Percentiles rank a stretch among this genome's conserved stretches.
phyloP scores from a whole-genome alignment of 2,888 invertebrate genomes.

The Epicampocera succincta region DNA sequence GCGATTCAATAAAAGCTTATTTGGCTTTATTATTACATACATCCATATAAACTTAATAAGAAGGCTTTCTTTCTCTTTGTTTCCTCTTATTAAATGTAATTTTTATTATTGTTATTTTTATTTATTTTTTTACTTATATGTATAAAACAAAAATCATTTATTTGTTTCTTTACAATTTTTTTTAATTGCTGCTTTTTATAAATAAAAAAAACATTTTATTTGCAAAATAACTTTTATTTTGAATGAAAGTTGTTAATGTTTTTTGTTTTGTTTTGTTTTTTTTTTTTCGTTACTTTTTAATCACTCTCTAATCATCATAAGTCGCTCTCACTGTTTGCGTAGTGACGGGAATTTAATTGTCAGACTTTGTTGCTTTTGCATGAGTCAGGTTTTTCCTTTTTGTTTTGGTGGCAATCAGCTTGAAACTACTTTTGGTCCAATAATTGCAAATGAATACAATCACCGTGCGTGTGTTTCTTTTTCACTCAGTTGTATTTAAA shows the following conservation, averaged over 20 bases:
- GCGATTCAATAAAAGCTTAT: background rate
- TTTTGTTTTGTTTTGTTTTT: constrained; percentile 3
- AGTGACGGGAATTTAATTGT: constrained; percentile 21
- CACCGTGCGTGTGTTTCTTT: background rate
- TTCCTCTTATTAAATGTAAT: constrained; percentile 16
- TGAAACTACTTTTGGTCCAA: constrained; percentile 3
- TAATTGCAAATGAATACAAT: background rate
- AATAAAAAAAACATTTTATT: background rate
- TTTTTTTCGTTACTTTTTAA: constrained; percentile 16
- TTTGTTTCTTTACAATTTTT: background rate
- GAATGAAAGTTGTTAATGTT: constrained; percentile 45
- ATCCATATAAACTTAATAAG: constrained; percentile 1
- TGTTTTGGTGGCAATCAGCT: background rate
- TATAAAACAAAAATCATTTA: constrained; percentile 18
- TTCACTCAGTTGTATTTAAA: background rate
- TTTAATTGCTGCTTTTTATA: background rate
- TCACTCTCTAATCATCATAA: constrained; percentile 24
- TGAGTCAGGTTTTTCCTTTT: too few species aligned
- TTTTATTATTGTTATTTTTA: too few species aligned
- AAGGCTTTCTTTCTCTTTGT: constrained; percentile 19
- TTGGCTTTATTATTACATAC: background rate
- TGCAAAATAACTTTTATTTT: constrained; percentile 8
- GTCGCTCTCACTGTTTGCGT: background rate
- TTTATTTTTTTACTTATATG: constrained; percentile 13
- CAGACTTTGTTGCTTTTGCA: constrained; percentile 4